Conservation (phyloP, 2,888 invertebrate genomes). For the Dolichomitus sp. region DNA sequence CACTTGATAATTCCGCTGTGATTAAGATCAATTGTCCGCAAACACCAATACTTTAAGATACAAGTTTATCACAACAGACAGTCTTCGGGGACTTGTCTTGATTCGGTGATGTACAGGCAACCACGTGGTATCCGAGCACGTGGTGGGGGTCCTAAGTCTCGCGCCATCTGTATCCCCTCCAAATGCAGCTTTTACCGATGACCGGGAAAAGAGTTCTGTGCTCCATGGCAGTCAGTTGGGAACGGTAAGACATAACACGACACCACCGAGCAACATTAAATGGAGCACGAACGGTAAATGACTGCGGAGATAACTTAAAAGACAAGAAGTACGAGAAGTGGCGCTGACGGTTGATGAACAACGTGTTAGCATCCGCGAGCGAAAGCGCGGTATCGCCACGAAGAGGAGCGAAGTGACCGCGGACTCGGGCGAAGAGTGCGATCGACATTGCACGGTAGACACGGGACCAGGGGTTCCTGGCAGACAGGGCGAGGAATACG, state of each 20-base stretch:
- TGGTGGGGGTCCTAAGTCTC: conserved; percentile 60
- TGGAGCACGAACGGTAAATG: background rate
- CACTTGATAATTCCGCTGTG: conserved; percentile 7
- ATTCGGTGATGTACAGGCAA: conserved; percentile 1
- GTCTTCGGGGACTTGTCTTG: background rate
- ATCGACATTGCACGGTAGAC: conserved; percentile 22
- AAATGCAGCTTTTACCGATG: conserved; percentile 33
- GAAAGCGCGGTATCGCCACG: background rate
- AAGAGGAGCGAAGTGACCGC: conserved; percentile 26
- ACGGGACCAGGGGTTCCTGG: conserved; percentile 79
- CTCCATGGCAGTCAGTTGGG: background rate
- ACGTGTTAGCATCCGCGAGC: background rate
- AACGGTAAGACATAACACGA: conserved; percentile 24
- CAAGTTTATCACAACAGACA: background rate
- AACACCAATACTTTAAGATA: conserved; percentile 7
- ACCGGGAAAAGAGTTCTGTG: conserved; percentile 1
- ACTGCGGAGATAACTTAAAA: background rate
- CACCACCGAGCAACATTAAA: conserved; percentile 3
- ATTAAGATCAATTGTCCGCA: background rate
- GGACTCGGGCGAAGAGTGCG: conserved; percentile 31
- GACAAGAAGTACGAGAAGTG: background rate
- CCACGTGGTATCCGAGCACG: conserved; percentile 64
- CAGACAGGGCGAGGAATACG: conserved; percentile 85
- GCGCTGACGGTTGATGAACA: background rate
- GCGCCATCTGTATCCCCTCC: conserved; percentile 58